A percentile compares a stretch with the other conserved stretches of the same genome.
Evolutionary conservation across 2,888 invertebrate species (phyloP).

Genomic region (Odontothrips loti): DNA sequence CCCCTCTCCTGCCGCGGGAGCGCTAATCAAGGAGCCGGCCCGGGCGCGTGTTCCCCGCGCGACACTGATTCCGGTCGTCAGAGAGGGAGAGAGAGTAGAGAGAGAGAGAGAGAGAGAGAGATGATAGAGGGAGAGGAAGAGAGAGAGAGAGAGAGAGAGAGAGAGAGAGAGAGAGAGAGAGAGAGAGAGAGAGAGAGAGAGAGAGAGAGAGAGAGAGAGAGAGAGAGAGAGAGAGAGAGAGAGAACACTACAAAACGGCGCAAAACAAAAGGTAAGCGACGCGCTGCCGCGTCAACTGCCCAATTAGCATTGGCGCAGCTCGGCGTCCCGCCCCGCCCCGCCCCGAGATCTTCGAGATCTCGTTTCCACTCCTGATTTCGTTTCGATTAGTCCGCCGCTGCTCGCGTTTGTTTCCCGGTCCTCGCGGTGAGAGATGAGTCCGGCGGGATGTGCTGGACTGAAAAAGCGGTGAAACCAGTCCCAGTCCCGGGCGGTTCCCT

Average conservation of each 20-base stretch:
- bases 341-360: too few relatives aligned
- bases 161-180: background rate
- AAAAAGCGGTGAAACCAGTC: too few relatives aligned
- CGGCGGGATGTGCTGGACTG: too few relatives aligned
- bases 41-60: too few relatives aligned
- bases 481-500: too few relatives aligned
- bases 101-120: background rate
- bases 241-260: background rate
- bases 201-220: background rate
- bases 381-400: too few relatives aligned
- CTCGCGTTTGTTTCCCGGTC: too few relatives aligned
- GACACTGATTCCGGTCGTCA: background rate
- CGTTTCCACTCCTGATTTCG: too few relatives aligned
- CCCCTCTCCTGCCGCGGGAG: background rate
- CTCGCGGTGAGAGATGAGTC: too few relatives aligned
- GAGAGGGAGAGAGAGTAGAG: background rate
- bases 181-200: background rate
- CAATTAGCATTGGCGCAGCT: too few relatives aligned
- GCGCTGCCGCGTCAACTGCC: too few relatives aligned
- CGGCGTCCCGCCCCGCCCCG: too few relatives aligned
- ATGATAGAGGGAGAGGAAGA: background rate
- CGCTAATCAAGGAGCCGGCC: background rate
- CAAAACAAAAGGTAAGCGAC: background rate
- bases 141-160: slow-evolving; percentile 4
- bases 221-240: background rate